Percentiles rank a stretch among this genome's conserved stretches.
These are phyloP conservation scores for Lycophotia porphyrea DNA, from an alignment of 2,888 invertebrate species.

Conservation along the genomic window DNA sequence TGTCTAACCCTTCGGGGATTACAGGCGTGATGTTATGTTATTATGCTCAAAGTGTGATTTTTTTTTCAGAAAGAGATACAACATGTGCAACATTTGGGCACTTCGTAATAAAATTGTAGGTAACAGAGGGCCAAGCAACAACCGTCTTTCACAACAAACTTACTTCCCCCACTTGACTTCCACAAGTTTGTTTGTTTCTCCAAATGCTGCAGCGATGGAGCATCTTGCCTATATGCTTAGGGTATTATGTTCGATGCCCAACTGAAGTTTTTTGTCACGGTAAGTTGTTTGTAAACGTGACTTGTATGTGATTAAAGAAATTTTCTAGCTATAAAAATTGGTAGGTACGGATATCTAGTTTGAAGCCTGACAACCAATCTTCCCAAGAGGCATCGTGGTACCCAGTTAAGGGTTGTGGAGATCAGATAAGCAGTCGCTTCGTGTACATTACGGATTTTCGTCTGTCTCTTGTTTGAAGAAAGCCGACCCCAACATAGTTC, in stretches of 20 bases:
- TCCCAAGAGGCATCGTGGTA: neutral
- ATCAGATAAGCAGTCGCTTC: neutral
- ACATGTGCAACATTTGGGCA: slow-evolving; percentile 5
- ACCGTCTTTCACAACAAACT: slow-evolving; percentile 47
- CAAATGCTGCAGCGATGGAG: slow-evolving; percentile 51
- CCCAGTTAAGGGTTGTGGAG: neutral
- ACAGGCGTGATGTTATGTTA: no score
- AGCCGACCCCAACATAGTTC: neutral
- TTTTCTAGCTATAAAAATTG: neutral
- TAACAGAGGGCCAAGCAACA: slow-evolving; percentile 18
- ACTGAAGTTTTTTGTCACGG: slow-evolving; percentile 47
- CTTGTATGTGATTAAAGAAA: slow-evolving; percentile 38
- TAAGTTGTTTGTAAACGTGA: slow-evolving; percentile 54
- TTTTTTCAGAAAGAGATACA: neutral
- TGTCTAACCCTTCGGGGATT: no score
- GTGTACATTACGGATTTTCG: neutral
- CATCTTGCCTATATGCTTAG: slow-evolving; percentile 48
- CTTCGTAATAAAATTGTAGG: slow-evolving; percentile 28
- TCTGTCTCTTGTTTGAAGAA: neutral
- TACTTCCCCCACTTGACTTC: slow-evolving; percentile 49
- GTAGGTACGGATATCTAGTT: neutral
- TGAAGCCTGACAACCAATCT: neutral
- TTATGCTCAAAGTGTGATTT: neutral
- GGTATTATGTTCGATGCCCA: slow-evolving; percentile 34
- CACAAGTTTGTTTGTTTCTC: slow-evolving; percentile 55